phyloP scores from a whole-genome alignment of 2,113 vertebrate species.

The Seriola rivoliana region DNA sequence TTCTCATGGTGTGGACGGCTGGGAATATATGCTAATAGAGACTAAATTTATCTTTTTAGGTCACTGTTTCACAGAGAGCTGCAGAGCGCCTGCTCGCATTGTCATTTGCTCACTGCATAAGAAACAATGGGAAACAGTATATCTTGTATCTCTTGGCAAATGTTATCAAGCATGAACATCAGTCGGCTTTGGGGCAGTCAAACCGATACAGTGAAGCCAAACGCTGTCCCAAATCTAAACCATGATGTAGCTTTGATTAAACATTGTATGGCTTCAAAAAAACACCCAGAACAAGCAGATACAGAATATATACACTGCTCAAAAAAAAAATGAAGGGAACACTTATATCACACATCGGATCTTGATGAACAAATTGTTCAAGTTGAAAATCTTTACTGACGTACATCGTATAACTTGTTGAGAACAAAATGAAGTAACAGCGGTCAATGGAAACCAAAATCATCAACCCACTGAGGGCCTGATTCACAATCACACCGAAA shows the following conservation, averaged over 20 bases:
- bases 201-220: neutral
- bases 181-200: too few relatives aligned
- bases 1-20: neutral
- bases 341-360: too few relatives aligned
- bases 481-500: too few relatives aligned
- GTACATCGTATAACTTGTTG: too few relatives aligned
- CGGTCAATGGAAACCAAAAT: too few relatives aligned
- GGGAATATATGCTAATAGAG: neutral
- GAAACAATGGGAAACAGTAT: neutral
- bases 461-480: too few relatives aligned
- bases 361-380: too few relatives aligned
- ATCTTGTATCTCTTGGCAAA: neutral
- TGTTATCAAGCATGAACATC: neutral
- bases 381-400: too few relatives aligned
- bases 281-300: neutral
- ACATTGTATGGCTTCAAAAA: neutral
- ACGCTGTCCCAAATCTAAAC: neutral
- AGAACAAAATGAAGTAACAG: too few relatives aligned
- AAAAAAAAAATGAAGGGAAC: too few relatives aligned
- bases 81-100: neutral
- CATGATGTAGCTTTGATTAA: neutral
- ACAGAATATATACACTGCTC: too few relatives aligned
- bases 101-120: neutral
- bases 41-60: neutral
- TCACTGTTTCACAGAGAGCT: conserved; percentile 3